These are phyloP conservation scores for Urocitellus parryii DNA, from an alignment of 2,113 vertebrate species.

Conservation along the genomic window DNA sequence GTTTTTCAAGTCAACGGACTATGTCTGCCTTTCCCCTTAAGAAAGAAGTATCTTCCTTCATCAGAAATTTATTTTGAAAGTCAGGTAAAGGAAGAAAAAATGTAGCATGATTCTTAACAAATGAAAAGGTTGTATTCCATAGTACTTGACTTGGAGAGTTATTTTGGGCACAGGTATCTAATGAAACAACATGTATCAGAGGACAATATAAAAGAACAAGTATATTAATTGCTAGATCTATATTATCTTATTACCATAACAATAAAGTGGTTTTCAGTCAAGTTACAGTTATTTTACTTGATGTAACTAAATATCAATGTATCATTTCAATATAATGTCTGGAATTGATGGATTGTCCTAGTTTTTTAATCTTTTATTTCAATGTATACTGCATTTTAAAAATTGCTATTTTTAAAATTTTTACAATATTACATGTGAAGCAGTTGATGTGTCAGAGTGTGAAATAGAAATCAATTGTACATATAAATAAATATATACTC, in stretches of 20 bases:
- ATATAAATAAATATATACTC: conserved; percentile 35
- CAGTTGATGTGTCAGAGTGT: not conserved
- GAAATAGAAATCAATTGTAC: not conserved
- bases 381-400: not conserved
- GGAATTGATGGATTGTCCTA: not conserved
- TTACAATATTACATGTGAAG: not conserved
- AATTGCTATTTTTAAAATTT: no score
- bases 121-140: not conserved
- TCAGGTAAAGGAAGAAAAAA: conserved; percentile 50
- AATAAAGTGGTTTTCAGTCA: not conserved
- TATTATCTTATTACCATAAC: not conserved
- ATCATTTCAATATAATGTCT: not conserved
- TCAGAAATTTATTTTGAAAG: not conserved
- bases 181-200: not conserved
- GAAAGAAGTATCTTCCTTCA: conserved; percentile 10
- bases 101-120: not conserved
- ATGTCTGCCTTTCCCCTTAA: conserved; percentile 23
- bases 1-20: conserved; percentile 38
- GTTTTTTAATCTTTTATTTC: not conserved
- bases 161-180: not conserved
- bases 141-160: not conserved
- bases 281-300: not conserved
- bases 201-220: not conserved
- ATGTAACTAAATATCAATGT: conserved; percentile 38
- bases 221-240: not conserved